Percentiles rank a stretch among this genome's conserved stretches.
Conservation (phyloP, 2,797 vertebrate genomes). For the Acanthis flammea region DNA sequence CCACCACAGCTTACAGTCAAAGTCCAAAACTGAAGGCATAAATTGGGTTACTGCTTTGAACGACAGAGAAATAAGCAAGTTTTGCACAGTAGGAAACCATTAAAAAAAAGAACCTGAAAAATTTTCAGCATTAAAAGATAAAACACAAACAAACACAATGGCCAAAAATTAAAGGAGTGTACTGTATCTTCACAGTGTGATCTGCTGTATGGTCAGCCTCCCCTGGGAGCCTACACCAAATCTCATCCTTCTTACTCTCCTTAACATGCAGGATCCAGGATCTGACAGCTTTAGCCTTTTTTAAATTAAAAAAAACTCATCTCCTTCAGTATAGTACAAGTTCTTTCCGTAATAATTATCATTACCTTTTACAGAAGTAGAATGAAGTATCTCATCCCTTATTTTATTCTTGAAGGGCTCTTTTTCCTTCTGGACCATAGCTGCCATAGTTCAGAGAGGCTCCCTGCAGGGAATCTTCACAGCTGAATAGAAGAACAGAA, state of each 20-base stretch:
- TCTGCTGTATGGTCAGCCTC: not conserved
- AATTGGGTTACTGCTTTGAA: not conserved
- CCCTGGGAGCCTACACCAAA: not conserved
- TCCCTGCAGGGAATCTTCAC: not conserved
- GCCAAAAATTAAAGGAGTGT: not conserved
- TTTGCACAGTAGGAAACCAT: not conserved
- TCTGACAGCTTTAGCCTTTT: not conserved
- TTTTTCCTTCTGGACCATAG: not conserved
- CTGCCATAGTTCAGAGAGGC: not conserved
- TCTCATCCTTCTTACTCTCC: not conserved
- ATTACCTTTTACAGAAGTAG: not conserved
- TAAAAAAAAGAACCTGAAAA: not conserved
- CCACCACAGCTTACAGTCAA: not conserved
- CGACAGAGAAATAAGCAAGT: not conserved
- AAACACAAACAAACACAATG: not conserved
- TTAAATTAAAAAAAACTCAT: not conserved
- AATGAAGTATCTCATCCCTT: not conserved
- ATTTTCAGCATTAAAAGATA: not conserved
- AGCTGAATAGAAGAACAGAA: not conserved
- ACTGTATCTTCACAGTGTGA: accelerated
- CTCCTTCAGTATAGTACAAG: not conserved
- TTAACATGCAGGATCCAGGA: not conserved
- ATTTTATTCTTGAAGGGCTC: not conserved
- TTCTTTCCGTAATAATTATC: not conserved
- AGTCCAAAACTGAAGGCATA: not conserved